Conservation (phyloP, 2,113 vertebrate genomes). For the Casuarius casuarius region DNA sequence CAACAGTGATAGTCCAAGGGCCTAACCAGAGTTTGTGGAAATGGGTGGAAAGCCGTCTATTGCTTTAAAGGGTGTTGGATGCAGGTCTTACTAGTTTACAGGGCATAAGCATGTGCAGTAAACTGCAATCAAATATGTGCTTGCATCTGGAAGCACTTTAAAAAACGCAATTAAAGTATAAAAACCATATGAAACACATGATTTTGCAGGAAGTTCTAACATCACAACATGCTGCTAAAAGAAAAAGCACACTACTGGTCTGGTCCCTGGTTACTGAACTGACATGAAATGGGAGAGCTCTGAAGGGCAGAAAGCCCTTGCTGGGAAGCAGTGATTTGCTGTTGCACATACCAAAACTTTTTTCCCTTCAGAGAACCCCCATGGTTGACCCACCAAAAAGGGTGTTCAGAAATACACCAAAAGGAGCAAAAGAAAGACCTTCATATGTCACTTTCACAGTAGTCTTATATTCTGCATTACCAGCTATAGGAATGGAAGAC, state of each 20-base stretch:
- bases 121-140: slow-evolving; percentile 22
- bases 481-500: not conserved
- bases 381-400: not conserved
- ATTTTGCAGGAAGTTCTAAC: slow-evolving; percentile 55
- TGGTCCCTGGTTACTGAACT: not conserved
- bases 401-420: not conserved
- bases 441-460: not conserved
- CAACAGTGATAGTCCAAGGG: not conserved
- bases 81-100: not conserved
- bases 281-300: not conserved
- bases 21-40: not conserved
- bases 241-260: slow-evolving; percentile 34
- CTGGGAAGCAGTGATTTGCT: not conserved
- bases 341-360: not conserved
- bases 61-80: not conserved
- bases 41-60: not conserved
- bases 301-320: not conserved
- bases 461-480: not conserved
- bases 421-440: not conserved
- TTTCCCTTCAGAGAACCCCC: not conserved
- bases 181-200: slow-evolving; percentile 31
- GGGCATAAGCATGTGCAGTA: not conserved
- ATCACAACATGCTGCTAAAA: slow-evolving; percentile 38
- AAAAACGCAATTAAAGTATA: slow-evolving; percentile 33
- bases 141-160: slow-evolving; percentile 43